Conservation (phyloP, 2,797 vertebrate species). For the Artibeus lituratus region DNA sequence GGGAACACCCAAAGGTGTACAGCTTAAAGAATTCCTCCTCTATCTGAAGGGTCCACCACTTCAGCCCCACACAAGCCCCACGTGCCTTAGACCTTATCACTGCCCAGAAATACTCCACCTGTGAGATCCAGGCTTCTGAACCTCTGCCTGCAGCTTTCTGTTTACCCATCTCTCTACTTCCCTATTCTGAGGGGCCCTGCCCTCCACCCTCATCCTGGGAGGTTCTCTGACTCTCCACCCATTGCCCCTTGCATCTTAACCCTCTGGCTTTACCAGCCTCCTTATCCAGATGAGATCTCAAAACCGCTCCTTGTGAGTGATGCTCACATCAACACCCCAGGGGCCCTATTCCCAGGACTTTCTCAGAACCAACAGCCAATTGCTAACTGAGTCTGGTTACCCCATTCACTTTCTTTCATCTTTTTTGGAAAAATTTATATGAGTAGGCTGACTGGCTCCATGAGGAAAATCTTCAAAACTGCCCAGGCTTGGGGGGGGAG, state of each 20-base stretch:
- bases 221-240: neutral
- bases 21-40: neutral
- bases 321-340: neutral
- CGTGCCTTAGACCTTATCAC: neutral
- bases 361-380: neutral
- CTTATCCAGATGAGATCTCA: neutral
- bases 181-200: neutral
- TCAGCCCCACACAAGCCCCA: neutral
- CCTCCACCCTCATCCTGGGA: neutral
- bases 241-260: neutral
- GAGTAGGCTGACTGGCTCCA: neutral
- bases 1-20: neutral
- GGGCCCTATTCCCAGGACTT: neutral
- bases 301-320: neutral
- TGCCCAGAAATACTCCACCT: conserved; percentile 18
- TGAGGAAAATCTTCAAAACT: neutral
- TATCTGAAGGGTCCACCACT: neutral
- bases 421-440: neutral
- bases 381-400: neutral
- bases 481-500: neutral
- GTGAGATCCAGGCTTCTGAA: neutral
- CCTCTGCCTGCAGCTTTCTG: neutral
- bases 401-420: neutral
- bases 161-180: neutral
- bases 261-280: neutral